Percentiles rank a stretch among this genome's conserved stretches.
Conservation (phyloP, 2,113 vertebrate species). For the Gasterosteus nipponicus region DNA sequence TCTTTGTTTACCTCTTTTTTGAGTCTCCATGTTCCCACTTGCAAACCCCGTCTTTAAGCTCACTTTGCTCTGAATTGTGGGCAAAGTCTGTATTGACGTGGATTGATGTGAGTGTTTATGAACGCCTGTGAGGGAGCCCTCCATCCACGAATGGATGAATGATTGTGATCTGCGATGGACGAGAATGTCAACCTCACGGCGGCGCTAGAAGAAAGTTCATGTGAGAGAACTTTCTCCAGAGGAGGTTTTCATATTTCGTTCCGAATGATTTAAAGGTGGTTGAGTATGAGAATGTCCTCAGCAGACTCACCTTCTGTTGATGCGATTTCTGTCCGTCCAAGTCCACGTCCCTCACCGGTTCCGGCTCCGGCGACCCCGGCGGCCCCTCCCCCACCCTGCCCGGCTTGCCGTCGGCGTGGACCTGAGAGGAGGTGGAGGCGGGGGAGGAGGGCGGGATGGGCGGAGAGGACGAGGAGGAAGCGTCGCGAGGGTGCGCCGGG, state of each 20-base stretch:
- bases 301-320: slow-evolving; percentile 62
- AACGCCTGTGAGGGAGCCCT: background rate
- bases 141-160: background rate
- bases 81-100: background rate
- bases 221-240: background rate
- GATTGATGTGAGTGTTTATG: background rate
- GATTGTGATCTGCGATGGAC: background rate
- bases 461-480: slow-evolving; percentile 64
- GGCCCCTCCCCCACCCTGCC: slow-evolving; percentile 63
- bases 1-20: too few species aligned
- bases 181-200: background rate
- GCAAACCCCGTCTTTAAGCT: background rate
- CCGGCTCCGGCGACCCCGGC: slow-evolving; percentile 81
- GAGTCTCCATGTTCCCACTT: too few species aligned
- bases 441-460: slow-evolving; percentile 47
- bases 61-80: background rate
- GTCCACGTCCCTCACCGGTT: slow-evolving; percentile 90
- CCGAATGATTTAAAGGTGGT: background rate
- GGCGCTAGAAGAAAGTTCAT: background rate
- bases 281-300: background rate
- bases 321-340: slow-evolving; percentile 80
- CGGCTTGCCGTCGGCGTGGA: slow-evolving; percentile 50
- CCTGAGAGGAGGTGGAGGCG: slow-evolving; percentile 56
- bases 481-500: slow-evolving; percentile 23
- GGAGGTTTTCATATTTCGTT: background rate